A percentile compares a stretch with the other conserved stretches of the same genome.
phyloP scores from a whole-genome alignment of 1,140 invertebrate genomes.

The Diabrotica undecimpunctata region DNA sequence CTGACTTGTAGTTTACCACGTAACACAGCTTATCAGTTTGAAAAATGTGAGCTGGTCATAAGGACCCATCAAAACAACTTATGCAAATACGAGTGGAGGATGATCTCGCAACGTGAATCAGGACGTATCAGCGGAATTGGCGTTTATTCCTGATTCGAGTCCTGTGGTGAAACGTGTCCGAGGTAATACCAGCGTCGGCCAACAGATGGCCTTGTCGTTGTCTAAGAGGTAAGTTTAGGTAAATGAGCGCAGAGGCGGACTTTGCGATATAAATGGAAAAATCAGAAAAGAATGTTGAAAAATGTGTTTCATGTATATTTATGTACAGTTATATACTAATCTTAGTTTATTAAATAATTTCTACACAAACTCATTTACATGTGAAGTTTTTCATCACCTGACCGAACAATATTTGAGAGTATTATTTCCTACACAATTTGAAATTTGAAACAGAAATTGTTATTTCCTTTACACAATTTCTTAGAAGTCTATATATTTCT shows the following conservation, averaged over 20 bases:
- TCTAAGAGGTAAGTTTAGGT: constrained; percentile 21
- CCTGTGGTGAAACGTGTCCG: constrained; percentile 15
- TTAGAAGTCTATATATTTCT: no score
- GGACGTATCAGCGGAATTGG: constrained; percentile 14
- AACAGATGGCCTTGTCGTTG: constrained; percentile 13
- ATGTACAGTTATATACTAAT: background rate
- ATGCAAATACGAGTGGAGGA: constrained; percentile 8
- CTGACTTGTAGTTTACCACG: no score
- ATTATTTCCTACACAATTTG: no score
- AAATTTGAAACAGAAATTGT: no score
- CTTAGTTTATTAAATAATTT: background rate
- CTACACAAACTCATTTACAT: background rate
- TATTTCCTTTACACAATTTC: no score
- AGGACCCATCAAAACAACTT: constrained; percentile 12
- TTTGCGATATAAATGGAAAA: background rate
- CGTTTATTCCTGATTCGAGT: constrained; percentile 12
- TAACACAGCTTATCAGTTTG: background rate
- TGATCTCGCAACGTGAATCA: constrained; percentile 3
- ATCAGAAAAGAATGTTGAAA: background rate
- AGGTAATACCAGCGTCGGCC: constrained; percentile 17
- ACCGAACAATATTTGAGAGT: no score
- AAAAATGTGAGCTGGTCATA: background rate
- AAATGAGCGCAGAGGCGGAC: constrained; percentile 21
- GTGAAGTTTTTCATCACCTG: no score
- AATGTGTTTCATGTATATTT: background rate